A percentile compares a stretch with the other conserved stretches of the same genome.
Evolutionary conservation across 2,113 vertebrate genomes (phyloP).

Genomic region (Pseudolaguvia tuberculata): DNA sequence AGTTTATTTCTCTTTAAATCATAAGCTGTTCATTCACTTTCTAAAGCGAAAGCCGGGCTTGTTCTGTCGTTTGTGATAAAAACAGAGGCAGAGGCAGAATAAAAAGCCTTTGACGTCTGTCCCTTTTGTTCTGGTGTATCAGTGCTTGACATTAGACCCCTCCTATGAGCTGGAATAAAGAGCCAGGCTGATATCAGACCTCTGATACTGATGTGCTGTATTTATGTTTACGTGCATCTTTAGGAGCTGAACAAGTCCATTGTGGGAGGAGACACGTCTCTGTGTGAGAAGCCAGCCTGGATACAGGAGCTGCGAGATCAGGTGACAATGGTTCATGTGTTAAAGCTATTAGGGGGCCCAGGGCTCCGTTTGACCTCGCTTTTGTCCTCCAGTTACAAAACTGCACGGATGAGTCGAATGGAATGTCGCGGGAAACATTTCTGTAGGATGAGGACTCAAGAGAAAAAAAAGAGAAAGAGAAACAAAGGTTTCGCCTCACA

Average conservation of each 20-base stretch:
- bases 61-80: neutral
- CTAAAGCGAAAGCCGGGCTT: neutral
- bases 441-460: neutral
- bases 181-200: constrained; percentile 37
- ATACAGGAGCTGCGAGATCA: constrained; percentile 64
- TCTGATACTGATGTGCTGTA: constrained; percentile 46
- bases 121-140: constrained; percentile 16
- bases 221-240: constrained; percentile 49
- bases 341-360: constrained; percentile 32
- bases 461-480: too few relatives aligned
- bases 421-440: constrained; percentile 3
- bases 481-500: too few relatives aligned
- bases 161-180: constrained; percentile 28
- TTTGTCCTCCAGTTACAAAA: constrained; percentile 23
- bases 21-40: neutral
- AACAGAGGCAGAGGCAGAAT: neutral
- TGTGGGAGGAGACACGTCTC: constrained; percentile 55
- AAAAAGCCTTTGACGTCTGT: constrained; percentile 8
- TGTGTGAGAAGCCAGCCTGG: constrained; percentile 62
- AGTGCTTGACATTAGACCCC: constrained; percentile 11
- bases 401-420: constrained; percentile 1
- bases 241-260: constrained; percentile 62
- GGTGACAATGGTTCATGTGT: constrained; percentile 54
- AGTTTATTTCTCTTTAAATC: too few relatives aligned
- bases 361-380: constrained; percentile 14